These are phyloP conservation scores for Trissolcus brochymenae DNA, from an alignment of 2,888 invertebrate species.

Conservation along the genomic window DNA sequence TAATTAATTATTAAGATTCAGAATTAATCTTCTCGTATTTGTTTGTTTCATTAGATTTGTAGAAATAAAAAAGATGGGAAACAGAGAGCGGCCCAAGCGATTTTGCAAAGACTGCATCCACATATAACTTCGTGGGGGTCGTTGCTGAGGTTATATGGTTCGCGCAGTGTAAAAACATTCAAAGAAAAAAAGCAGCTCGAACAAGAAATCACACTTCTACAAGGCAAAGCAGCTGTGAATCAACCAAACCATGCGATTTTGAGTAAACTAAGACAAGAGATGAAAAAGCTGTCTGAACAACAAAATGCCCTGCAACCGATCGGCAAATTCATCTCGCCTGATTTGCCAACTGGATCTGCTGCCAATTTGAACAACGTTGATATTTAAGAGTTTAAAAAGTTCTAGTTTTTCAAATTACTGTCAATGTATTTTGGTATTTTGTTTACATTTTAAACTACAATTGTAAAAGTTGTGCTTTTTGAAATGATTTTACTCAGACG, in stretches of 20 bases:
- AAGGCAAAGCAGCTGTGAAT: conserved; percentile 91
- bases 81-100: conserved; percentile 95
- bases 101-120: conserved; percentile 93
- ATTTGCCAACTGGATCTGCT: conserved; percentile 84
- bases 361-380: conserved; percentile 89
- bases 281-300: conserved; percentile 85
- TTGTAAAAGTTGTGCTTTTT: not conserved
- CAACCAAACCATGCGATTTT: conserved; percentile 94
- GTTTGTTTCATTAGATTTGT: conserved; percentile 78
- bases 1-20: not conserved
- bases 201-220: conserved; percentile 93
- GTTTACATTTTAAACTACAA: not conserved
- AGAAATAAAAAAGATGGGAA: conserved; percentile 98
- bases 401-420: not conserved
- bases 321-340: conserved; percentile 81
- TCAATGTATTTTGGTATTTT: not conserved
- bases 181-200: conserved; percentile 95
- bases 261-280: conserved; percentile 88
- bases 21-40: not conserved
- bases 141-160: conserved; percentile 93
- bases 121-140: conserved; percentile 97
- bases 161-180: conserved; percentile 91
- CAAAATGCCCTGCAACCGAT: conserved; percentile 78
- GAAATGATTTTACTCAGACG: not conserved
- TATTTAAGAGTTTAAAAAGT: conserved; percentile 75